Evolutionary conservation across 1,140 invertebrate genomes (phyloP), one percentile per base, ranked within the genome.

Genomic region (Holcopasites calliopsidis): DNA sequence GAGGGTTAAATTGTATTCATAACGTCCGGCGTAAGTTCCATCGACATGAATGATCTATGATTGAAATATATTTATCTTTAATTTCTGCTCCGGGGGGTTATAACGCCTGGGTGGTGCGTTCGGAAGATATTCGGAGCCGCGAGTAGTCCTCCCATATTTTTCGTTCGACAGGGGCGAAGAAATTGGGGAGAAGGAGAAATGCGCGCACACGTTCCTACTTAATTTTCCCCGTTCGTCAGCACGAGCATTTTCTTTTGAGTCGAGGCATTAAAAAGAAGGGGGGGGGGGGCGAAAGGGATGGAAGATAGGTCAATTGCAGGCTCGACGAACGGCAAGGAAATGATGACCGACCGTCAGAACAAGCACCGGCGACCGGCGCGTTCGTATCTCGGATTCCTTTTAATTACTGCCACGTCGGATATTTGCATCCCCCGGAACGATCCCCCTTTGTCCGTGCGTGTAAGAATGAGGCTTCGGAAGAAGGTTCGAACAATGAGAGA

Each of bases 341-440:
- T 64, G 70, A 72, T 61, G 58, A 18, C 58, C 35, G 52, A 40
- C 50, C 5, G 55, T n/a, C 31, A 47, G 60, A 72, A 72, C 70
- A 47, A 72, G 47, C 42, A 60, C 68, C 38, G 54, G 18, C 58
- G 66, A 70, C 68, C 57, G 49, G 55, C 21, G 70, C 70, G 18
- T 72, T 64, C 58, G 40, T 64, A 64, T 64, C 70, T 72, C 40
- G 70, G 70, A 72, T 72, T 64, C 58, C 70, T 72, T 72, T 72
- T 72, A 72, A 72, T 72, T 72, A 72, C 70, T 72, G 47, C 47
- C n/a, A 52, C 70, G 44, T 35, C 70, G 38, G 70, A 72, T 72
- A 72, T 72, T 72, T 61, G 70, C 64, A 72, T 72, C 60, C 33
- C n/a, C 26, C 33, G 35, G 58, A 35, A 62, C 57, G 33, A 11